Evolutionary conservation across 35 echinoderm and acorn worm genomes (phyloP).

Genomic region (Strongylocentrotus purpuratus): DNA sequence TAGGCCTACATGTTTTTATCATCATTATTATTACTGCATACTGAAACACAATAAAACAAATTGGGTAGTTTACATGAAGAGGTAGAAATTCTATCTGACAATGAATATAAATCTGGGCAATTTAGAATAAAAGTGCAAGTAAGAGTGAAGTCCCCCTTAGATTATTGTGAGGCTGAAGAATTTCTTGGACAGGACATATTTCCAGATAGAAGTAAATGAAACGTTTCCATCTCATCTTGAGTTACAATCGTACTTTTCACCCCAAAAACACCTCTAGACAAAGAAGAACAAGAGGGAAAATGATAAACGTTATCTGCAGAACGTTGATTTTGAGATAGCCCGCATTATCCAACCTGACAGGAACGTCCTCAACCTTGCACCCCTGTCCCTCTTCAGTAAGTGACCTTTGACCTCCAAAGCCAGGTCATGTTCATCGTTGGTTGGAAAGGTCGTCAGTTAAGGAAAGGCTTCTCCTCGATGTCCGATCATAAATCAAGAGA

Average conservation of each 20-base stretch:
- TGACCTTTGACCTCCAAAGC: constrained; percentile 19
- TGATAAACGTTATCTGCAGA: background rate
- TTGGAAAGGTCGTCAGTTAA: background rate
- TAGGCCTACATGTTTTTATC: no score
- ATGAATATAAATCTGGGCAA: no score
- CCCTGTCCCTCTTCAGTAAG: background rate
- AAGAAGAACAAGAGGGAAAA: background rate
- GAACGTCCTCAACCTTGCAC: background rate
- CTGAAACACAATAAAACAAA: no score
- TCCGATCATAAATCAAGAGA: background rate
- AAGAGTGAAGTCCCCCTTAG: no score
- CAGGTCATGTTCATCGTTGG: constrained; percentile 3
- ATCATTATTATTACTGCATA: no score
- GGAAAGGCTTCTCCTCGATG: background rate
- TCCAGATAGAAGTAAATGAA: background rate
- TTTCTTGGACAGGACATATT: background rate
- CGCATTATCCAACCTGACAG: background rate
- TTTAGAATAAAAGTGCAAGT: no score
- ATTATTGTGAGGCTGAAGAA: no score
- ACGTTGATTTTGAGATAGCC: background rate
- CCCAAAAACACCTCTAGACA: background rate
- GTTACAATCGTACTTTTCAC: background rate
- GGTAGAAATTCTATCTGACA: no score
- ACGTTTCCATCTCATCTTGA: background rate
- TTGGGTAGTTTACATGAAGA: no score